These are phyloP conservation scores for Cepaea hortensis DNA, from an alignment of 2,888 invertebrate species.

Conservation along the genomic window DNA sequence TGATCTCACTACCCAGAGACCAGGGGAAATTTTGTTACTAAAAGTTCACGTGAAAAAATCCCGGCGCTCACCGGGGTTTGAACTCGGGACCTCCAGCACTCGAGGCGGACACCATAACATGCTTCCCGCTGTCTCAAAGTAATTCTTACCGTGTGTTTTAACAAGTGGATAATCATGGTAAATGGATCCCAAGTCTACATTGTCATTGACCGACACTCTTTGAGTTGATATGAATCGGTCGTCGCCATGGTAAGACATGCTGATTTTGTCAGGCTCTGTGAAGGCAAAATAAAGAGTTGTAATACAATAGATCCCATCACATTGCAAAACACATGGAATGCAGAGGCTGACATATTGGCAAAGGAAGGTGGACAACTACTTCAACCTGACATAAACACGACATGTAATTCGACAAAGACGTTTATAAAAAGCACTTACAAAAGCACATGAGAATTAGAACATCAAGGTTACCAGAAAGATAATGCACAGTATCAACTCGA, in stretches of 20 bases:
- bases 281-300: background rate
- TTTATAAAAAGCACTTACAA: too few relatives aligned
- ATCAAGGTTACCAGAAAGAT: background rate
- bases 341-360: background rate
- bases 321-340: background rate
- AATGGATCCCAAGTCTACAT: background rate
- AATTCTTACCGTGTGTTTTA: constrained; percentile 40
- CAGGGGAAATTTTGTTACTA: too few relatives aligned
- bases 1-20: too few relatives aligned
- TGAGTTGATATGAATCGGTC: background rate
- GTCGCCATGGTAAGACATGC: background rate
- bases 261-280: too few relatives aligned
- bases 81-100: too few relatives aligned
- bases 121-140: too few relatives aligned
- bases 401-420: background rate
- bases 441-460: too few relatives aligned
- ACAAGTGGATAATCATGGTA: constrained; percentile 13
- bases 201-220: background rate
- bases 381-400: background rate
- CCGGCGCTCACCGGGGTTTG: too few relatives aligned
- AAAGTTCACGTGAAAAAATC: too few relatives aligned
- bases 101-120: too few relatives aligned
- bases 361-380: background rate
- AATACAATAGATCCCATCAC: background rate
- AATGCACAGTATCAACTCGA: background rate